Evolutionary conservation across 2,888 invertebrate species (phyloP).

Genomic region (Liopterus haemorrhoidalis): DNA sequence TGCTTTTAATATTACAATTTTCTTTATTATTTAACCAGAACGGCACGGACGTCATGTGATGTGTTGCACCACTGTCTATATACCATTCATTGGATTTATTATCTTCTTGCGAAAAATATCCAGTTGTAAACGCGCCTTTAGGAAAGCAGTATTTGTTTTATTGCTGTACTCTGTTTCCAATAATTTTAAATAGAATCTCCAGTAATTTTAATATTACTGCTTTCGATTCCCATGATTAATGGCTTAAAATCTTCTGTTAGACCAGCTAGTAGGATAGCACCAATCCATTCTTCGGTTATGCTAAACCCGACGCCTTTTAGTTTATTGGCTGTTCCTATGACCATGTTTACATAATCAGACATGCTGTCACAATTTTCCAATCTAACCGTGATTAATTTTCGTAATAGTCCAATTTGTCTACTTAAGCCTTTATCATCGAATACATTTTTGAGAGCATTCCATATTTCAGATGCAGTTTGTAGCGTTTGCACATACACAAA

Average conservation of each 20-base stretch:
- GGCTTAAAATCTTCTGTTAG: slow-evolving; percentile 35
- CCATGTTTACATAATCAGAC: slow-evolving; percentile 33
- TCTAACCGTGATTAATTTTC: slow-evolving; percentile 28
- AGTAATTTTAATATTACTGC: slow-evolving; percentile 32
- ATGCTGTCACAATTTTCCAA: slow-evolving; percentile 31
- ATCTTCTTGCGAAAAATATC: too few relatives aligned
- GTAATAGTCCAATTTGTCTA: slow-evolving; percentile 32
- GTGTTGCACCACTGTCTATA: too few relatives aligned
- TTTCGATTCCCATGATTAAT: slow-evolving; percentile 35
- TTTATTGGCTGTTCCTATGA: slow-evolving; percentile 33
- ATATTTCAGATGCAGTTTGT: slow-evolving; percentile 30
- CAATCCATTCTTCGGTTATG: slow-evolving; percentile 33
- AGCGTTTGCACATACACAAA: slow-evolving; percentile 31
- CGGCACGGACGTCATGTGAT: too few relatives aligned
- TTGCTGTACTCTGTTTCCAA: too few relatives aligned
- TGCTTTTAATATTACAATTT: too few relatives aligned
- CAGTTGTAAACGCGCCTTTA: too few relatives aligned
- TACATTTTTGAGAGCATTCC: slow-evolving; percentile 28
- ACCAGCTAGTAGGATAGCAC: slow-evolving; percentile 34
- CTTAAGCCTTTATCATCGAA: slow-evolving; percentile 35
- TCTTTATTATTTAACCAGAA: too few relatives aligned
- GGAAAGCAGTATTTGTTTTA: too few relatives aligned
- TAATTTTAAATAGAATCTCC: slow-evolving; percentile 33
- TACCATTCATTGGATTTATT: too few relatives aligned
- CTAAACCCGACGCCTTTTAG: slow-evolving; percentile 30